These are phyloP conservation scores for Adineta ricciae DNA, from an alignment of 2,888 invertebrate genomes.

Conservation along the genomic window DNA sequence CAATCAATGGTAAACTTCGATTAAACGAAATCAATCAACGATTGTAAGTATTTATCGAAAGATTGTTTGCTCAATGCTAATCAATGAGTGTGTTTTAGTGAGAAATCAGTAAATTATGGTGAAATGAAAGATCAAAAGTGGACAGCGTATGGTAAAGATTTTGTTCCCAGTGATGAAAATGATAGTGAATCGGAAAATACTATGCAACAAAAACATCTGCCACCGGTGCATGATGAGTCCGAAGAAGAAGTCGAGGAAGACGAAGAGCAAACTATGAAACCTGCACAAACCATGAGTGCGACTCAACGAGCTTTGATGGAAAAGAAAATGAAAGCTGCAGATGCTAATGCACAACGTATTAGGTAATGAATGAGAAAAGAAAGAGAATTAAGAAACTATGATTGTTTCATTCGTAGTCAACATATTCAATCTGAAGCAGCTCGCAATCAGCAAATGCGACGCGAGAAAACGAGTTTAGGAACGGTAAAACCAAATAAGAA, in stretches of 20 bases:
- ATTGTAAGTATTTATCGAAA: neutral
- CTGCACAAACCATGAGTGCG: neutral
- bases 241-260: neutral
- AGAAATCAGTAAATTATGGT: neutral
- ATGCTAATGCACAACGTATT: neutral
- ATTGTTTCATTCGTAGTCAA: neutral
- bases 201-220: too few species aligned
- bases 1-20: neutral
- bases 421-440: neutral
- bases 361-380: neutral
- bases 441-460: neutral
- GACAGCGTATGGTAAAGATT: neutral
- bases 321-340: neutral
- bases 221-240: too few species aligned
- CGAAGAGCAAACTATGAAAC: neutral
- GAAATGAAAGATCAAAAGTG: neutral
- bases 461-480: neutral
- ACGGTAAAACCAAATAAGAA: neutral
- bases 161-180: neutral
- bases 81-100: neutral
- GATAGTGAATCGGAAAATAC: neutral
- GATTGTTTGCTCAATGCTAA: too few species aligned
- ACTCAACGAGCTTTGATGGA: too few species aligned
- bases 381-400: neutral
- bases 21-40: neutral